Evolutionary conservation across 2,797 vertebrate genomes (phyloP), one percentile per base, ranked within the genome.

Genomic region (Coccyzus lansbergi): DNA sequence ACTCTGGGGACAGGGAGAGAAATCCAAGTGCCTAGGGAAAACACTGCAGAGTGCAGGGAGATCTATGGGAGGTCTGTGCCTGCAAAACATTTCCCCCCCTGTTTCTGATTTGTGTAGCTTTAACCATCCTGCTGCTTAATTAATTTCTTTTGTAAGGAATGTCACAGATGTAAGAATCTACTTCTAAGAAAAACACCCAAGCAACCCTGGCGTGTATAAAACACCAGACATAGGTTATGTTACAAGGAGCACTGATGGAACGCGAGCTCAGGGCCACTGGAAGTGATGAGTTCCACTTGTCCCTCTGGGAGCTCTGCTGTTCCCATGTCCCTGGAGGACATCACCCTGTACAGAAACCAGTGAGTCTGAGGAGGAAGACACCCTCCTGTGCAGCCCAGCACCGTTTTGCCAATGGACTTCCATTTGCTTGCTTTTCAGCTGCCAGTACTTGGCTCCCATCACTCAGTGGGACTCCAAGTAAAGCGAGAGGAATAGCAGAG

Each of bases 71-170:
- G 94, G 93, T 95, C 92, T 85, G 80, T 0, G 88, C 88, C 88
- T 93, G 92, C 89, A 94, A 52, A 94, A 93, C 11, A 19, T 87
- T 97, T 91, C 88, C 79, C 93, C 90, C 96, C 95, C 97, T 97
- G 95, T 94, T 97, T 97, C 94, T 92, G 95, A 95, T 97, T 97
- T 97, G 92, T 0, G 15, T 89, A 92, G 92, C 91, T 94, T 95
- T 94, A 96, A 84, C 93, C 56, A 79, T 91, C 91, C 97, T 70
- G 53, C 76, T 83, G 65, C 80, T 90, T 96, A 93, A 95, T 96
- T 97, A 92, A 89, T 95, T 95, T 96, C 83, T 92, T 94, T 96
- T 93, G 92, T 92, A 97, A 97, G 93, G 95, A 95, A 96, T 77
- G 67, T 91, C 96, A 92, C 95, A 92, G 94, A 95, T 83, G 70